A percentile compares a stretch with the other conserved stretches of the same genome.
These are phyloP conservation scores for Agraylea sexmaculata DNA, from an alignment of 1,140 invertebrate genomes.

Conservation along the genomic window DNA sequence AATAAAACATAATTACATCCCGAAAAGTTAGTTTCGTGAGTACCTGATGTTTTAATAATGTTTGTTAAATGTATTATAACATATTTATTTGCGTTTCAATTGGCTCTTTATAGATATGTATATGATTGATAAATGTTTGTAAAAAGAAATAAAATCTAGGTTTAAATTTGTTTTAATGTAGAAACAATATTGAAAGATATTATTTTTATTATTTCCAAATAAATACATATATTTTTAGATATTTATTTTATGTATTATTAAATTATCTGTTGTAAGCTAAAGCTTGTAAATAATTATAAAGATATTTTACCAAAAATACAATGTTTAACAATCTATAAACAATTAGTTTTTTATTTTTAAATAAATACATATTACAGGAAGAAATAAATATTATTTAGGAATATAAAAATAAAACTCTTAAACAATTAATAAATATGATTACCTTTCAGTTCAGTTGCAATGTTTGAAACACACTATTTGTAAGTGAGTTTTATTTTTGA, in stretches of 20 bases:
- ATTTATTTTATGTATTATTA: slow-evolving; percentile 2
- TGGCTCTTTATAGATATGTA: too few species aligned
- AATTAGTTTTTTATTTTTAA: slow-evolving; percentile 3
- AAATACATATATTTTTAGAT: neutral
- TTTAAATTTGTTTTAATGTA: neutral
- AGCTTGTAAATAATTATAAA: too few species aligned
- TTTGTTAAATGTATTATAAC: too few species aligned
- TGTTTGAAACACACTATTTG: slow-evolving; percentile 22
- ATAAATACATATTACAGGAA: neutral
- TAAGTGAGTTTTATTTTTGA: slow-evolving; percentile 20
- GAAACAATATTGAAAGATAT: neutral
- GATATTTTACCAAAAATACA: too few species aligned
- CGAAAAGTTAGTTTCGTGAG: neutral
- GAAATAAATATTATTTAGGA: slow-evolving; percentile 1
- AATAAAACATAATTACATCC: neutral
- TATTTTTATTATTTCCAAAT: slow-evolving; percentile 4
- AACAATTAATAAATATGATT: neutral
- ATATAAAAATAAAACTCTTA: neutral
- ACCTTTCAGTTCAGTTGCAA: slow-evolving; percentile 6
- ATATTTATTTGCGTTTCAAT: too few species aligned
- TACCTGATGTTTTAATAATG: too few species aligned
- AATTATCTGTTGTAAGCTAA: too few species aligned
- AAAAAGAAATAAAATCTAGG: neutral
- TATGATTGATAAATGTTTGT: too few species aligned
- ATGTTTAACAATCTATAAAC: too few species aligned